Base-by-base conservation (phyloP, 2,797 vertebrate species). In the Tragopan temminckii region DNA sequence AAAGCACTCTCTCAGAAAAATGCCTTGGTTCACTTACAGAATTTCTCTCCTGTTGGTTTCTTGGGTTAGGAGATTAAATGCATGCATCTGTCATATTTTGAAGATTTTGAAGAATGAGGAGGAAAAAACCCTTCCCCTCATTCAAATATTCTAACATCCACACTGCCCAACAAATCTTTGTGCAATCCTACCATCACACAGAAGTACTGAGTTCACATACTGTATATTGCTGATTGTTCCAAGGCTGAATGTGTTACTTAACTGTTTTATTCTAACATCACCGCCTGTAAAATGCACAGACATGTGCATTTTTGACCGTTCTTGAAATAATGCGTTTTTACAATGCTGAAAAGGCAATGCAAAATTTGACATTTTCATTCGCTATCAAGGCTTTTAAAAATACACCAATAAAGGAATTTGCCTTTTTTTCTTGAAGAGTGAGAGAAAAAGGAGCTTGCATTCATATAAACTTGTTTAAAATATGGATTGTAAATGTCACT, bases 351-450 rank as follows among this genome's bases (percentile, higher is more conserved):
- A 91, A 66, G 3, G 4, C 12, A 86, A 84, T 18, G 9, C 13
- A 84, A 93, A 81, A 91, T 55, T 66, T 35, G n/a, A 66, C 42
- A 59, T 81, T 90, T 74, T 76, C 29, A 53, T 94, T 81, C 81
- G 17, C 58, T 76, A 72, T n/a, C 7, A 72, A 69, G 62, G 45
- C 17, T 94, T 90, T 66, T 5, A 52, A 88, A 94, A 88, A 81
- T 62, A 70, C 12, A 12, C 4, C 14, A 79, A 11, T 40, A 63
- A 69, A 36, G 38, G n/a, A 72, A 23, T n/a, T 67, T 66, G 38
- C 25, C 25, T 35, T 79, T 42, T 33, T 81, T 67, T 45, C 38
- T 67, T 45, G 9, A 80, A 50, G n/a, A 82, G 3, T 58, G 23
- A 27, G 15, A 70, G 58, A 88, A 36, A 92, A 88, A 11, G 8